Percentiles rank a stretch among this genome's conserved stretches.
These are phyloP conservation scores for Bicyclus anynana DNA, from an alignment of 1,140 invertebrate species.

Conservation along the genomic window DNA sequence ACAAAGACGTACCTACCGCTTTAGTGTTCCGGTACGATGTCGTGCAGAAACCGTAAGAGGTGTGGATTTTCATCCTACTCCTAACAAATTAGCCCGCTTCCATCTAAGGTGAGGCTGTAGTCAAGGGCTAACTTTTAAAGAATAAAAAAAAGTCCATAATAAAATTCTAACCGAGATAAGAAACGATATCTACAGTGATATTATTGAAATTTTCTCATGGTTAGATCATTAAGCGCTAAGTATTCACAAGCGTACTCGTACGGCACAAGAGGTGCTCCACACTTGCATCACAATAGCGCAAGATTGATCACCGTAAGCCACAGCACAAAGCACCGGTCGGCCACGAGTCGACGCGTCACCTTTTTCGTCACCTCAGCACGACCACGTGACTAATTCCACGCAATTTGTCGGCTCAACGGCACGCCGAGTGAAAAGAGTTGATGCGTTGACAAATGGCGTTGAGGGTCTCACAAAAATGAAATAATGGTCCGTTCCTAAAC, in stretches of 20 bases:
- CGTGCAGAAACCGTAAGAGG: too few relatives aligned
- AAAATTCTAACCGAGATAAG: too few relatives aligned
- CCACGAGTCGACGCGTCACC: slow-evolving; percentile 61
- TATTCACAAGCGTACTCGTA: slow-evolving; percentile 15
- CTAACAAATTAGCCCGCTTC: too few relatives aligned
- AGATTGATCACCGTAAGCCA: slow-evolving; percentile 75
- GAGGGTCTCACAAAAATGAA: slow-evolving; percentile 73
- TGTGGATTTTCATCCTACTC: too few relatives aligned
- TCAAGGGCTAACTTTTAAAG: too few relatives aligned
- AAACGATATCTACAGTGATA: neutral
- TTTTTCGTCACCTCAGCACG: slow-evolving; percentile 72
- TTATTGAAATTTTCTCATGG: slow-evolving; percentile 3
- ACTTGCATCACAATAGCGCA: slow-evolving; percentile 50
- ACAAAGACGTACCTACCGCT: too few relatives aligned
- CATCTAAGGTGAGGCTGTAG: too few relatives aligned
- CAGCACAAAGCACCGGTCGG: slow-evolving; percentile 81
- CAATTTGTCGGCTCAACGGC: slow-evolving; percentile 70
- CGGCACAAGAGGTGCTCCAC: slow-evolving; percentile 40
- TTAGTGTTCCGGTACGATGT: too few relatives aligned
- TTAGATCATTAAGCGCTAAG: slow-evolving; percentile 18
- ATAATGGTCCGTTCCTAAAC: slow-evolving; percentile 72
- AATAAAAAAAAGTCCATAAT: too few relatives aligned
- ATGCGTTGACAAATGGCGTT: slow-evolving; percentile 72
- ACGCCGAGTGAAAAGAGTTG: slow-evolving; percentile 69
- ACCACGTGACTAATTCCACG: slow-evolving; percentile 72